These are phyloP conservation scores for Drosophila pachea DNA, from an alignment of 1,140 invertebrate genomes.

Conservation along the genomic window DNA sequence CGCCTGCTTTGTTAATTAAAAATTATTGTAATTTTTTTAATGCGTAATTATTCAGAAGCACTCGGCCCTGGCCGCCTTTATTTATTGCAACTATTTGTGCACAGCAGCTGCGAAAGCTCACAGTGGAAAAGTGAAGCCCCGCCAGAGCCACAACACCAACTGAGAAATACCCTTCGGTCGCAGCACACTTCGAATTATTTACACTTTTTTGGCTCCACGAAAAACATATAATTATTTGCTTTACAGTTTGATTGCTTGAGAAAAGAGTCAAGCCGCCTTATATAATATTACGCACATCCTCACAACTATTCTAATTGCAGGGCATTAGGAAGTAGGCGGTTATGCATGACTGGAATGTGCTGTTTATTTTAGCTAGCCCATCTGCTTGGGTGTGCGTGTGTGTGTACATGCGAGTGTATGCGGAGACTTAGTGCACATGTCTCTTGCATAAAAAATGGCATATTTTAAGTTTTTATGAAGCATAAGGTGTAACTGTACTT, in stretches of 20 bases:
- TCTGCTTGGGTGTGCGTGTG: background rate
- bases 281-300: no score
- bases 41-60: constrained; percentile 63
- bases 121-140: constrained; percentile 8
- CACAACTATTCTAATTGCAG: no score
- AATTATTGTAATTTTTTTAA: constrained; percentile 70
- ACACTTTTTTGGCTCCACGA: no score
- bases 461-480: background rate
- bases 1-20: constrained; percentile 67
- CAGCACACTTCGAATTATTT: no score
- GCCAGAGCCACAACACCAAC: background rate
- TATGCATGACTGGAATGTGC: background rate
- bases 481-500: no score
- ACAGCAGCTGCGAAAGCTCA: constrained; percentile 20
- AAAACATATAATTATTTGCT: no score
- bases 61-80: constrained; percentile 42
- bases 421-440: background rate
- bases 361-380: constrained; percentile 1
- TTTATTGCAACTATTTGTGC: constrained; percentile 56
- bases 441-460: constrained; percentile 5
- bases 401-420: background rate
- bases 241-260: no score
- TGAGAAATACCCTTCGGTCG: background rate
- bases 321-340: background rate
- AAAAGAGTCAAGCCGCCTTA: no score